Percentiles rank a stretch among this genome's conserved stretches.
Conservation (phyloP, 2,113 vertebrate species). For the Coregonus clupeaformis region DNA sequence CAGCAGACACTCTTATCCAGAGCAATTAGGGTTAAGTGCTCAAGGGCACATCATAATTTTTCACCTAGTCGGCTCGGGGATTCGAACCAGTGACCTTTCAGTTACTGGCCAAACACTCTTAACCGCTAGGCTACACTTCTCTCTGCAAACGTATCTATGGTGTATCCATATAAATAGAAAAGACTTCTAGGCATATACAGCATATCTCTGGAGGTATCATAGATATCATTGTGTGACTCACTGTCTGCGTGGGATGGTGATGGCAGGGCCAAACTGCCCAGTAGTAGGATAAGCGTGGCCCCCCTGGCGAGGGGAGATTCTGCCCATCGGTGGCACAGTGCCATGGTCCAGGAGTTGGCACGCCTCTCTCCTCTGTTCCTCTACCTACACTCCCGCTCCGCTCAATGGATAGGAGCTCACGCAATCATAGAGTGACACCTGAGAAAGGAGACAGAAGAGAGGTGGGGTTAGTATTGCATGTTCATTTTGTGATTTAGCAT, state of each 20-base stretch:
- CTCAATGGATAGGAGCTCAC: constrained; percentile 53
- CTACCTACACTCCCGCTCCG: constrained; percentile 51
- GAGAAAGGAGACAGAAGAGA: constrained; percentile 16
- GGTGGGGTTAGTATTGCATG: background rate
- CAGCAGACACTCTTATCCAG: too few relatives aligned
- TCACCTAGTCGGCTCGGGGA: too few relatives aligned
- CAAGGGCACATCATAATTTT: too few relatives aligned
- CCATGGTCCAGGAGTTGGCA: constrained; percentile 76
- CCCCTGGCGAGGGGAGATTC: constrained; percentile 36
- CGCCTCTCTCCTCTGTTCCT: constrained; percentile 63
- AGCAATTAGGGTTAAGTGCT: too few relatives aligned
- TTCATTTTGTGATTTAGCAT: too few relatives aligned
- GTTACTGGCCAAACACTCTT: too few relatives aligned
- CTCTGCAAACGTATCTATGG: too few relatives aligned
- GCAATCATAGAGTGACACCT: constrained; percentile 60
- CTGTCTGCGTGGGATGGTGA: constrained; percentile 77
- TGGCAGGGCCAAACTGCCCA: constrained; percentile 73
- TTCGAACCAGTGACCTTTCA: too few relatives aligned
- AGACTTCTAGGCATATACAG: too few relatives aligned
- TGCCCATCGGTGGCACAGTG: constrained; percentile 62
- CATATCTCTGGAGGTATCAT: too few relatives aligned
- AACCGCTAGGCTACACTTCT: too few relatives aligned
- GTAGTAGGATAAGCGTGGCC: constrained; percentile 71
- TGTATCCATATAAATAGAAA: too few relatives aligned
- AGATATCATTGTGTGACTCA: constrained; percentile 68